These are phyloP conservation scores for Myotis brandtii DNA, from an alignment of 2,113 vertebrate species.

Conservation along the genomic window DNA sequence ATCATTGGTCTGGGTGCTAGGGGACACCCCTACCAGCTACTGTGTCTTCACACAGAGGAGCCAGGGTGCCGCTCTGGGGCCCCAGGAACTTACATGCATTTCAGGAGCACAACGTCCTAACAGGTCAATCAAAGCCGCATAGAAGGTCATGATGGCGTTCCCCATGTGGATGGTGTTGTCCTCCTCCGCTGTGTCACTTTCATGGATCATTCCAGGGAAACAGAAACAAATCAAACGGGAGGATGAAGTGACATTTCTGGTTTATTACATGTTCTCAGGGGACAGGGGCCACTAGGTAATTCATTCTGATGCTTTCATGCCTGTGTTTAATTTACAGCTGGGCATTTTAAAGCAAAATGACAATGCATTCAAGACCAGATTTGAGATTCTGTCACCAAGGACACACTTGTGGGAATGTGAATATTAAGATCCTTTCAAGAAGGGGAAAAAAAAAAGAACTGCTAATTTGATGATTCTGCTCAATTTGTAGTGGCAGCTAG, in stretches of 20 bases:
- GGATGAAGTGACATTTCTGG: not conserved
- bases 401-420: not conserved
- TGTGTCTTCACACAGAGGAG: not conserved
- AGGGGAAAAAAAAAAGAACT: not conserved
- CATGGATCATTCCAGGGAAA: constrained; percentile 56
- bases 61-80: rapidly evolving
- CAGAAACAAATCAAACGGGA: constrained; percentile 53
- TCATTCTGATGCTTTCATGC: not conserved
- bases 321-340: not conserved
- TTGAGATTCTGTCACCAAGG: not conserved
- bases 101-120: constrained; percentile 97
- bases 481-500: not conserved
- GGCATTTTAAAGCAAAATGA: not conserved
- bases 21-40: too few relatives aligned
- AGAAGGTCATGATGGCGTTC: constrained; percentile 98
- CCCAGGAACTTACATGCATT: constrained; percentile 93
- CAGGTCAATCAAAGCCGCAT: constrained; percentile 96
- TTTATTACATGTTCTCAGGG: not conserved
- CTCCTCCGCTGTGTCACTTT: constrained; percentile 91
- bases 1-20: not conserved
- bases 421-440: not conserved
- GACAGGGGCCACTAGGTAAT: not conserved
- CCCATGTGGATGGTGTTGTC: constrained; percentile 98
- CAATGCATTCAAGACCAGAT: not conserved
- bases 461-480: not conserved